Evolutionary conservation across 2,888 invertebrate genomes (phyloP), one percentile per base, ranked within the genome.

Genomic region (Gymnosoma rotundatum): DNA sequence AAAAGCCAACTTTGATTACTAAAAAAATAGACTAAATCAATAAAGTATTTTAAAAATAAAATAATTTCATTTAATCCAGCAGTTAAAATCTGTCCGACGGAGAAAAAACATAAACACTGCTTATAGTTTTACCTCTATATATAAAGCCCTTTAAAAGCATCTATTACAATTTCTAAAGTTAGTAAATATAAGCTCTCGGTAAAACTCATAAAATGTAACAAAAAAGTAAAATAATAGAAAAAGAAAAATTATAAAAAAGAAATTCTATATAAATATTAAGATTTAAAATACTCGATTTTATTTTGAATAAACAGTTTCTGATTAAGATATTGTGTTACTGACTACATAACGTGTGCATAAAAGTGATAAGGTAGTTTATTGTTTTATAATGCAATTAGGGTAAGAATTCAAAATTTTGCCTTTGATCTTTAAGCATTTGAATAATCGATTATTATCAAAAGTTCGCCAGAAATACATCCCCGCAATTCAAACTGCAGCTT

Each of bases 1-100:
- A 56, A 50, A 50, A 14, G 66, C 52, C 79, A 73, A 67, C 45
- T 54, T 70, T 8, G 14, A 52, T 60, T 61, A 67, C 45, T 21
- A 54, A 21, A 80, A 54, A 61, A n/a, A n/a, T n/a, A 79, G 61
- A 74, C 67, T 80, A 36, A 50, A 72, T 18, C 8, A 67, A 54
- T 2, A 45, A 74, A 61, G 48, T 74, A 67, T 74, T 74, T 60
- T 67, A 69, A 56, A 9, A 21, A 63, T 2, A 16, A 48, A n/a
- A 48, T 45, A 32, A 12, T 50, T 69, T 45, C 8, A 60, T 20
- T 78, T 38, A 36, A 38, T 32, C 20, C 32, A 32, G 20, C 60
- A 63, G 32, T 64, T 50, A 12, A 36, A 21, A 60, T 10, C 66
- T 67, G 67, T 76, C 76, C 36, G 52, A 45, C 4, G 20, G 36